Evolutionary conservation across 2,113 vertebrate genomes (phyloP), one percentile per base, ranked within the genome.

Genomic region (Sylvicapra grimmia): DNA sequence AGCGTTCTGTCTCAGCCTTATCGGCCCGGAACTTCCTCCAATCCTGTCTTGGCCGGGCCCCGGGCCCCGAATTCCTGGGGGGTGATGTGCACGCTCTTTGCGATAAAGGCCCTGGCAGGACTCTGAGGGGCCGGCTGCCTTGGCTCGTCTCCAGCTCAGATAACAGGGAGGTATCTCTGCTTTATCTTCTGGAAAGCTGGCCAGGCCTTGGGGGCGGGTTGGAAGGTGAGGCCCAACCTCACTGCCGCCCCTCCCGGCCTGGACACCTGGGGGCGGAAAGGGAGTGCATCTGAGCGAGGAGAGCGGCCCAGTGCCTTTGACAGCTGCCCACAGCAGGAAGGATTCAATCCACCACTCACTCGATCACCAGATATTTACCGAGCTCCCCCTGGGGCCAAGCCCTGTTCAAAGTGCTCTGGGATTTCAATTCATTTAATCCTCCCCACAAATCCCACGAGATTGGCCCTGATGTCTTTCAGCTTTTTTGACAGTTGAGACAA

Each of bases 61-160:
- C 0, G 29, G 59, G 94, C 96, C 82, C 68, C 94, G 92, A 5
- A 98, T 98, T 98, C 97, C 91, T 98, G 86, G 89, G 27, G 96
- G 83, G 94, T 97, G 97, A 98, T 96, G 77, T 31, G 68, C 18
- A 0, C 40, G 72, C 23, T 65, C 27, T 16, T 83, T 93, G 59
- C 0, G 94, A 96, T 97, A 97, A 89, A 36, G 49, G 96, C 29
- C 65, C 51, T 96, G 92, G 96, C 94, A 7, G 40, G 40, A 68
- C 89, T 97, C 94, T 44, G 13, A 11, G 40, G 72, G 86, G 77
- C 49, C 1, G 4, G 86, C 83, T 1, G 90, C 36, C 58, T 54
- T 8, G 80, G 75, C 56, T 11, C 53, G 29, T 44, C 94, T 94
- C 95, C 3, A 16, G 89, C 93, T 97, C 97, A 86, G 59, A 96